Conservation (phyloP, 2,113 vertebrate genomes). For the Butastur rufipennis region DNA sequence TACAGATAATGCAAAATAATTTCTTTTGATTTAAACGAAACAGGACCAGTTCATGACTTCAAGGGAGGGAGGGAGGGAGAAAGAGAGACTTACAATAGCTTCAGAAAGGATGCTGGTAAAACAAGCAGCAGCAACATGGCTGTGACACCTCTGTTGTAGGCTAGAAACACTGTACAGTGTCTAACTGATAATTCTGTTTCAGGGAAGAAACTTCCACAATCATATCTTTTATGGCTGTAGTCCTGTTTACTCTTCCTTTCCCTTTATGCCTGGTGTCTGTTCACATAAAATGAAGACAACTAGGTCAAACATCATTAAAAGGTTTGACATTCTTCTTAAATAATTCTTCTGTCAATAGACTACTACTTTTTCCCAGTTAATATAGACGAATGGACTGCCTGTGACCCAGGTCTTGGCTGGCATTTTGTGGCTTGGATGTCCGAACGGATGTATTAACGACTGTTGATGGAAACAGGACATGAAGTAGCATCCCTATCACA, state of each 20-base stretch:
- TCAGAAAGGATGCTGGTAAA: neutral
- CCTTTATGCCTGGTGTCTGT: neutral
- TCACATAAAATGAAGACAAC: neutral
- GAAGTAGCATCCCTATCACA: neutral
- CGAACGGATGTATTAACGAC: neutral
- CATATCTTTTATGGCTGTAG: neutral
- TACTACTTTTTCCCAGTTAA: neutral
- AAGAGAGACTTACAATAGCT: neutral
- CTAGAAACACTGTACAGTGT: neutral
- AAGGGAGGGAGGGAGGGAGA: neutral
- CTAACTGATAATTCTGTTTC: neutral
- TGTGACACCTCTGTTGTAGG: neutral
- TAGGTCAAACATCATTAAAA: neutral
- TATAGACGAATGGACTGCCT: neutral
- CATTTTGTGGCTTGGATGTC: neutral
- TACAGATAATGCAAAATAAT: neutral
- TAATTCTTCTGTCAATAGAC: neutral
- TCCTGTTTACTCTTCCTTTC: neutral
- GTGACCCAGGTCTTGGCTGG: neutral
- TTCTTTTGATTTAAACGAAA: neutral
- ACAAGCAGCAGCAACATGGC: neutral
- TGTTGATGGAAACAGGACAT: slow-evolving; percentile 30
- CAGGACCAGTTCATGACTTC: neutral
- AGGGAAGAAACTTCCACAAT: neutral
- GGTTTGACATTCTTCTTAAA: neutral